Conservation (phyloP, 64 coral and sea anemone genomes). For the Catalaphyllia jardinei region DNA sequence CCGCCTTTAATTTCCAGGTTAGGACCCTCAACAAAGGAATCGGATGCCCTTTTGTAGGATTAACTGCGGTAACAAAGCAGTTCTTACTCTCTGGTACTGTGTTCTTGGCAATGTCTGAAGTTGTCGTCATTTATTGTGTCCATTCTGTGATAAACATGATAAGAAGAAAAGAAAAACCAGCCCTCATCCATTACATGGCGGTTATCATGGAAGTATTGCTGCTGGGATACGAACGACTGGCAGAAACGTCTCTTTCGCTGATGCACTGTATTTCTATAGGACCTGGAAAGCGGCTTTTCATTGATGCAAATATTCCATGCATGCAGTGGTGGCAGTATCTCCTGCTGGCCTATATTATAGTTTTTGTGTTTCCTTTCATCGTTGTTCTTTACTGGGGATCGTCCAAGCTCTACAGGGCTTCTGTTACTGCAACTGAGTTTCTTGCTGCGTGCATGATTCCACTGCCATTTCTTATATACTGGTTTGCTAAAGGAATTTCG, state of each 20-base stretch:
- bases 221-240: slow-evolving; percentile 71
- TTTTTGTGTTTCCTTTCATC: slow-evolving; percentile 69
- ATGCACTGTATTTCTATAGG: slow-evolving; percentile 57
- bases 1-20: slow-evolving; percentile 44
- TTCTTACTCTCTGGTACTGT: slow-evolving; percentile 53
- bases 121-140: slow-evolving; percentile 31
- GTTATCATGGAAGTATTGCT: slow-evolving; percentile 66
- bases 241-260: slow-evolving; percentile 65
- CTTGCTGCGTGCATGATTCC: slow-evolving; percentile 67
- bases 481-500: not conserved
- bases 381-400: not conserved
- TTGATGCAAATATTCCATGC: slow-evolving; percentile 72
- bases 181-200: slow-evolving; percentile 42
- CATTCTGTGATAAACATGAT: slow-evolving; percentile 11
- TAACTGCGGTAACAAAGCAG: slow-evolving; percentile 58
- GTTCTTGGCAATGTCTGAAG: slow-evolving; percentile 15
- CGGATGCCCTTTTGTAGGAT: slow-evolving; percentile 52
- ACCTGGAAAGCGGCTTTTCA: slow-evolving; percentile 26
- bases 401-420: not conserved
- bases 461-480: slow-evolving; percentile 63
- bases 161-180: slow-evolving; percentile 12
- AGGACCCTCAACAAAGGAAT: not conserved
- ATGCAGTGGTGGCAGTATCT: slow-evolving; percentile 76
- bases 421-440: slow-evolving; percentile 48
- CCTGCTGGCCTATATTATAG: slow-evolving; percentile 43